Conservation (phyloP, 2,113 vertebrate genomes). For the Stomatorhinus ivindoensis region DNA sequence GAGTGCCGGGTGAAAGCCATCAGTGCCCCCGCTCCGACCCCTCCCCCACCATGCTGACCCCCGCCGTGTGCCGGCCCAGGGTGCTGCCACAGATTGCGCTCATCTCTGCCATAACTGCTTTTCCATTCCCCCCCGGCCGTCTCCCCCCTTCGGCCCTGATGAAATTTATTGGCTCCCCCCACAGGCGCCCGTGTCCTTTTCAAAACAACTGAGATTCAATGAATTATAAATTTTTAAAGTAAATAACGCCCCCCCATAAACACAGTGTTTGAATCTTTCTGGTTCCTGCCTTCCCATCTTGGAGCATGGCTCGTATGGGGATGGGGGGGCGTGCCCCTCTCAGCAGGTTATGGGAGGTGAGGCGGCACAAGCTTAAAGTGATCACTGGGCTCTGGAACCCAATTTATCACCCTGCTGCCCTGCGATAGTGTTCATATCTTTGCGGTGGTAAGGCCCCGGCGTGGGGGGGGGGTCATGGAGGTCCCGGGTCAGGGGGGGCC, state of each 20-base stretch:
- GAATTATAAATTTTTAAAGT: slow-evolving; percentile 14
- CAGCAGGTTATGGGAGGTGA: slow-evolving; percentile 24
- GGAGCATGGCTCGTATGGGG: not conserved
- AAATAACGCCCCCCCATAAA: not conserved
- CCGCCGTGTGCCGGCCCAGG: not conserved
- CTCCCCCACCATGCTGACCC: not conserved
- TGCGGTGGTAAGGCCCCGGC: not conserved
- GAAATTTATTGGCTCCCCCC: not conserved
- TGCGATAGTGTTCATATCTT: slow-evolving; percentile 28
- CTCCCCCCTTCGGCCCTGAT: not conserved
- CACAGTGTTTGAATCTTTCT: not conserved
- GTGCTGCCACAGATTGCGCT: not conserved
- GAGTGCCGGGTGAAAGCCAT: not conserved
- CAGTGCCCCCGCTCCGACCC: slow-evolving; percentile 6
- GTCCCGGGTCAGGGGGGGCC: not conserved
- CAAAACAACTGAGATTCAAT: slow-evolving; percentile 2
- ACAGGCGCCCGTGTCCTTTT: not conserved
- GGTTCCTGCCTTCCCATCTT: not conserved
- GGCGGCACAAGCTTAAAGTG: slow-evolving; percentile 23
- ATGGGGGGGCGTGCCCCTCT: not conserved
- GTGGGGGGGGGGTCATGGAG: not conserved
- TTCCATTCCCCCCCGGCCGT: not conserved
- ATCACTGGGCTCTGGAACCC: slow-evolving; percentile 34
- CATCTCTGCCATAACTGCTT: slow-evolving; percentile 9
- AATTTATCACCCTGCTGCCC: slow-evolving; percentile 36